These are phyloP conservation scores for Paedocypris sp. DNA, from an alignment of 2,113 vertebrate genomes.

Conservation along the genomic window DNA sequence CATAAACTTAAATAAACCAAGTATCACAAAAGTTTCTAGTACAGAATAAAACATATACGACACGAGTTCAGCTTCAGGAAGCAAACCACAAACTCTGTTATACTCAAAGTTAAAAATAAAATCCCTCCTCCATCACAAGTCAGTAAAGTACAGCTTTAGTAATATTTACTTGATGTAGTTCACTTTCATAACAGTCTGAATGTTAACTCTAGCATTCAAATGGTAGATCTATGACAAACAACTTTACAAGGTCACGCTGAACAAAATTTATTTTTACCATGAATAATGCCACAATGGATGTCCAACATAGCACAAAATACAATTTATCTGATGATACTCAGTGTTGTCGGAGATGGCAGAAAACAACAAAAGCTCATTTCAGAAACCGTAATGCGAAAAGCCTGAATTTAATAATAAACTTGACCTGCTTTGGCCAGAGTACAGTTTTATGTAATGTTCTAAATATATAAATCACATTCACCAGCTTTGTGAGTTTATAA, in stretches of 20 bases:
- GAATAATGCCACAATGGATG: constrained; percentile 15
- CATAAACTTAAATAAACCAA: too few species aligned
- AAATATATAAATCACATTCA: too few species aligned
- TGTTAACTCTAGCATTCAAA: too few species aligned
- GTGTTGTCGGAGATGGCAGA: constrained; percentile 7
- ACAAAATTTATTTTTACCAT: not conserved
- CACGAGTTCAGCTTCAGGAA: constrained; percentile 17
- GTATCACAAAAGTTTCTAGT: too few species aligned
- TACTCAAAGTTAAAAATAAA: constrained; percentile 37
- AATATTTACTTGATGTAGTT: too few species aligned
- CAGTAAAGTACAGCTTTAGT: too few species aligned
- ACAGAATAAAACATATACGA: not conserved
- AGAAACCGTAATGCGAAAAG: not conserved
- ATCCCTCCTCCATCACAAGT: constrained; percentile 21
- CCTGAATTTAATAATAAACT: too few species aligned
- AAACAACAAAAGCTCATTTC: constrained; percentile 2
- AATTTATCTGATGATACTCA: constrained; percentile 13
- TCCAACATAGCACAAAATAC: constrained; percentile 9
- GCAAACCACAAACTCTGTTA: constrained; percentile 26
- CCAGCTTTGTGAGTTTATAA: too few species aligned
- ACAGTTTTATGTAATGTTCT: too few species aligned
- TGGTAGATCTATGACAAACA: too few species aligned
- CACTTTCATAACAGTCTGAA: too few species aligned
- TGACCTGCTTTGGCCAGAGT: too few species aligned
- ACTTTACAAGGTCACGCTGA: constrained; percentile 1